phyloP scores from a whole-genome alignment of 2,797 vertebrate species.

The Phoxinus dragarum region DNA sequence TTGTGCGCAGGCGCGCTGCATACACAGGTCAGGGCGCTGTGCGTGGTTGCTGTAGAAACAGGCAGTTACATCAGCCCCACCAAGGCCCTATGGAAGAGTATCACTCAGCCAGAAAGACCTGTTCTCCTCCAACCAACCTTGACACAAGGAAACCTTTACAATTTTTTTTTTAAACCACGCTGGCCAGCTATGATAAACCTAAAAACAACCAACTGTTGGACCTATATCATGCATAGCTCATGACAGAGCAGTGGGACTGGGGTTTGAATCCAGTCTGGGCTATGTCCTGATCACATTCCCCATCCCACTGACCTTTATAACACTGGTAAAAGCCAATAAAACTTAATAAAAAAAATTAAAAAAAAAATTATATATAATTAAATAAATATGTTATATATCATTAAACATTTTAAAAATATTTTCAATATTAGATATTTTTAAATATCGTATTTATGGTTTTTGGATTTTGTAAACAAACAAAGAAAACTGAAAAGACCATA shows the following conservation, averaged over 20 bases:
- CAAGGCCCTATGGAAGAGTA: constrained; percentile 50
- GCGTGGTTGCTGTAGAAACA: constrained; percentile 72
- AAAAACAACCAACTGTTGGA: not conserved
- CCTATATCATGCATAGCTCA: not conserved
- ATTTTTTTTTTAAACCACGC: not conserved
- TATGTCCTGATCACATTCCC: not conserved
- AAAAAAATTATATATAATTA: no score
- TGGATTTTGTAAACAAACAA: not conserved
- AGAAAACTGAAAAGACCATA: not conserved
- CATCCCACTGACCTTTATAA: not conserved
- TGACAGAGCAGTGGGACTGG: not conserved
- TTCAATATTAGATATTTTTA: no score
- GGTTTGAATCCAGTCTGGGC: not conserved
- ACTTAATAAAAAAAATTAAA: not conserved
- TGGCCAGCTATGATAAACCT: constrained; percentile 46
- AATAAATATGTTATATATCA: no score
- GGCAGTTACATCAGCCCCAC: constrained; percentile 67
- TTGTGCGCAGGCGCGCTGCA: constrained; percentile 72
- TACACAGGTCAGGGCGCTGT: constrained; percentile 56
- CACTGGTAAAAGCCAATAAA: not conserved
- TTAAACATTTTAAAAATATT: no score
- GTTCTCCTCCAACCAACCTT: constrained; percentile 64
- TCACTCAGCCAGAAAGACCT: constrained; percentile 64
- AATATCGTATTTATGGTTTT: not conserved
- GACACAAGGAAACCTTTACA: constrained; percentile 49